A percentile compares a stretch with the other conserved stretches of the same genome.
phyloP scores from a whole-genome alignment of 2,113 vertebrate species.

The Hydropotes inermis region DNA sequence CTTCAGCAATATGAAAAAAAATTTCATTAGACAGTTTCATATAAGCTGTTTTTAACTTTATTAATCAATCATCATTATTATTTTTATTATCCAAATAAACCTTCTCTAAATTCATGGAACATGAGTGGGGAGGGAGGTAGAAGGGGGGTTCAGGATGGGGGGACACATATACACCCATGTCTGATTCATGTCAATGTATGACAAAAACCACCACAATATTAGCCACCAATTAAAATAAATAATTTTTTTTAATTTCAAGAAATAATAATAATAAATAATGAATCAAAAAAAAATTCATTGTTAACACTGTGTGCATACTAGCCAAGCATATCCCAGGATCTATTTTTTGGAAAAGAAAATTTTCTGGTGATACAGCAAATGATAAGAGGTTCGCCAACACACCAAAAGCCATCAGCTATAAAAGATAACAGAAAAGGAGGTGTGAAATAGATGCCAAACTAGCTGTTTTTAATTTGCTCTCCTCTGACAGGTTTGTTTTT shows the following conservation, averaged over 20 bases:
- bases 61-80: not conserved
- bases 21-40: not conserved
- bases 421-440: not conserved
- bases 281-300: not conserved
- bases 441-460: not conserved
- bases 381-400: slow-evolving; percentile 28
- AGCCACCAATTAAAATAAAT: not conserved
- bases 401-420: slow-evolving; percentile 5
- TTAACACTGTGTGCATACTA: not conserved
- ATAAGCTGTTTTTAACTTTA: not conserved
- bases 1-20: not conserved
- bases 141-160: not conserved
- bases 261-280: not conserved
- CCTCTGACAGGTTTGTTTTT: not conserved
- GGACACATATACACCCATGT: not conserved
- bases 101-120: not conserved
- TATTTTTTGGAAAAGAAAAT: slow-evolving; percentile 27
- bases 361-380: slow-evolving; percentile 16
- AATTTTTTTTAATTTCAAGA: not conserved
- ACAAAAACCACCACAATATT: not conserved
- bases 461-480: slow-evolving; percentile 5
- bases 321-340: not conserved
- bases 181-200: not conserved
- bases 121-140: not conserved
- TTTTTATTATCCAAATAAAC: not conserved